Percentiles rank a stretch among this genome's conserved stretches.
phyloP scores from a whole-genome alignment of 2,797 vertebrate species.

The Poeciliopsis turneri region DNA sequence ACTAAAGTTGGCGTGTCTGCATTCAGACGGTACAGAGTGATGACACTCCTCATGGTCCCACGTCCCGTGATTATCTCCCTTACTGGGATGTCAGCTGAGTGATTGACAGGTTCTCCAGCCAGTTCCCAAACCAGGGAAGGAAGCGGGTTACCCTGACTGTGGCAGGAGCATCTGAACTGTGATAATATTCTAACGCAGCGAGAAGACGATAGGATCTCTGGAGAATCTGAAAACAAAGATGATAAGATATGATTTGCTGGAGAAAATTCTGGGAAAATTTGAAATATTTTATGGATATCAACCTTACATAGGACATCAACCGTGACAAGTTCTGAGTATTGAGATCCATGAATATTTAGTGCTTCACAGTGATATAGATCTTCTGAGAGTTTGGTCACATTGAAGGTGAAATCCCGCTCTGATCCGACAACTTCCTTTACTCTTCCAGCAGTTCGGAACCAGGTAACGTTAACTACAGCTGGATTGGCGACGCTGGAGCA shows the following conservation, averaged over 20 bases:
- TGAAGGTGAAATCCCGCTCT: slow-evolving; percentile 54
- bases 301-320: slow-evolving; percentile 69
- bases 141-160: slow-evolving; percentile 73
- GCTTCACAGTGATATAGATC: slow-evolving; percentile 66
- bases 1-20: slow-evolving; percentile 45
- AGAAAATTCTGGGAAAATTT: not conserved
- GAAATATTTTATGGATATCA: not conserved
- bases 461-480: slow-evolving; percentile 51
- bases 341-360: slow-evolving; percentile 62
- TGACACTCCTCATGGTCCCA: slow-evolving; percentile 43
- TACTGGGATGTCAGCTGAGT: slow-evolving; percentile 54
- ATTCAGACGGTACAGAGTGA: slow-evolving; percentile 53
- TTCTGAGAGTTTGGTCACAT: slow-evolving; percentile 63
- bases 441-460: slow-evolving; percentile 53
- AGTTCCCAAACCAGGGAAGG: slow-evolving; percentile 72
- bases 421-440: slow-evolving; percentile 45
- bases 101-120: slow-evolving; percentile 56
- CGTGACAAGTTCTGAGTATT: slow-evolving; percentile 34
- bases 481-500: slow-evolving; percentile 64
- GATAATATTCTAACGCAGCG: slow-evolving; percentile 56
- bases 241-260: not conserved
- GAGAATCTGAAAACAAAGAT: slow-evolving; percentile 56
- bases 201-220: slow-evolving; percentile 71
- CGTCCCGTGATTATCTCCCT: slow-evolving; percentile 36
- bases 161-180: slow-evolving; percentile 63